phyloP scores from a whole-genome alignment of 2,797 vertebrate species.

The Typhlichthys eigenmanni region DNA sequence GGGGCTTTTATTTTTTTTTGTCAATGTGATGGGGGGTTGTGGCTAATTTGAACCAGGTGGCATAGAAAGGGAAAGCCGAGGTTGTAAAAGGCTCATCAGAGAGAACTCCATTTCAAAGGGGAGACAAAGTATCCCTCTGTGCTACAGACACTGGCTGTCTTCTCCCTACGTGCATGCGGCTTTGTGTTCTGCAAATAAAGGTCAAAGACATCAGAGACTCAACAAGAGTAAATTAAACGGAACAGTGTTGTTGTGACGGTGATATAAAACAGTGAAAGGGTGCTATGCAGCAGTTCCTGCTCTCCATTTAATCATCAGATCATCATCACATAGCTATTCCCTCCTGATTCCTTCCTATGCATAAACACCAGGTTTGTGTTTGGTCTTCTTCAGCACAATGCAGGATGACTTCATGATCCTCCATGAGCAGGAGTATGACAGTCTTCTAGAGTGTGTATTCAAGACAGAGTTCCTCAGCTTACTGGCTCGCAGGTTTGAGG shows the following conservation, averaged over 20 bases:
- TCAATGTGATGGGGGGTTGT: constrained; percentile 36
- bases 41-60: constrained; percentile 76
- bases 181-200: constrained; percentile 53
- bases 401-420: constrained; percentile 95
- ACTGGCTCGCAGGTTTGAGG: constrained; percentile 89
- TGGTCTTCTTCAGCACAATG: constrained; percentile 79
- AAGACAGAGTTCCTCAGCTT: constrained; percentile 98
- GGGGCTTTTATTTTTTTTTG: constrained; percentile 42
- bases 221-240: not conserved
- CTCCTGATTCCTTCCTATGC: no score
- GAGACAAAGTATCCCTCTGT: constrained; percentile 64
- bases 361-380: not conserved
- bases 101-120: constrained; percentile 56
- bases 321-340: no score
- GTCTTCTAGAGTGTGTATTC: constrained; percentile 93
- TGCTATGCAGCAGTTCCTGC: no score
- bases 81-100: constrained; percentile 74
- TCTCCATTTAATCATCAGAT: no score
- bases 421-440: constrained; percentile 97
- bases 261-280: no score
- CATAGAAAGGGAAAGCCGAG: constrained; percentile 54
- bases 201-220: constrained; percentile 48
- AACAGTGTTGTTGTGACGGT: no score
- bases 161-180: constrained; percentile 41
- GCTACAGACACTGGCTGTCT: constrained; percentile 40